phyloP scores from a whole-genome alignment of 2,797 vertebrate genomes.

The Poecilia picta region DNA sequence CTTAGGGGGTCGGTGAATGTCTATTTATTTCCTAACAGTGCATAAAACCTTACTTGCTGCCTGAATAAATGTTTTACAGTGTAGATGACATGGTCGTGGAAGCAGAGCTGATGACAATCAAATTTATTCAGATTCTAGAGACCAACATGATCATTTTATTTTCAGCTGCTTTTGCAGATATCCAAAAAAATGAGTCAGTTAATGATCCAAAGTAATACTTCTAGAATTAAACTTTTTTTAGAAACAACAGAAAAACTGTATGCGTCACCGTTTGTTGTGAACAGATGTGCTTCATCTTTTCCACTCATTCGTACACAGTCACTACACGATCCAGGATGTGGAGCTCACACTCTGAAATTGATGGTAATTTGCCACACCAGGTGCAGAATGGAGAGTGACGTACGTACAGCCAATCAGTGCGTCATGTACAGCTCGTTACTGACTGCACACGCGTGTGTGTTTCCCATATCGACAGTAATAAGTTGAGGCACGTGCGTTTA shows the following conservation, averaged over 20 bases:
- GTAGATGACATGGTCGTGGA: background rate
- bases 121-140: too few species aligned
- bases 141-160: too few species aligned
- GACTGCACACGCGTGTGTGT: background rate
- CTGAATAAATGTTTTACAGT: background rate
- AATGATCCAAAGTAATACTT: background rate
- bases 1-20: background rate
- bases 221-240: background rate
- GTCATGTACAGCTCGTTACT: conserved; percentile 2
- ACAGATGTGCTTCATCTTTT: background rate
- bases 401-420: conserved; percentile 17
- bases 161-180: too few species aligned
- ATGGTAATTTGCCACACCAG: conserved; percentile 1
- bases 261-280: background rate
- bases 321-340: background rate
- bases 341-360: conserved; percentile 14
- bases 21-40: background rate
- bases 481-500: conserved; percentile 35
- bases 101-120: background rate
- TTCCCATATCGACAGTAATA: conserved; percentile 17
- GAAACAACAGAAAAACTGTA: too few species aligned
- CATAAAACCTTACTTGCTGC: background rate
- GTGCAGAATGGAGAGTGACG: conserved; percentile 9
- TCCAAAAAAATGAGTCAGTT: too few species aligned
- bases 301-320: background rate